Conservation (phyloP, 2,797 vertebrate species). For the Argyrosomus regius region DNA sequence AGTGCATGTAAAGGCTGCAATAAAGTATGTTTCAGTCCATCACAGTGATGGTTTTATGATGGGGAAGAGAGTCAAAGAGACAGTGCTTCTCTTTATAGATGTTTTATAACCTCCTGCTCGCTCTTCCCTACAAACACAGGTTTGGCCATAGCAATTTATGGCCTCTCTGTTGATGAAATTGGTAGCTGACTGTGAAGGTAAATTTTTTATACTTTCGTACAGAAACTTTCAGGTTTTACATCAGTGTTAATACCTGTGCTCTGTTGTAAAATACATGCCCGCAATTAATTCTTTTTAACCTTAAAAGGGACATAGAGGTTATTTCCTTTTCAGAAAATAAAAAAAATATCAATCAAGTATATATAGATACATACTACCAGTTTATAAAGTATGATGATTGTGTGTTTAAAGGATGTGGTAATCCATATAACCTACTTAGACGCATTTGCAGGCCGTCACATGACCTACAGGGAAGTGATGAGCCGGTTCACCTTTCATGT, state of each 20-base stretch:
- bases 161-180: constrained; percentile 63
- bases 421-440: constrained; percentile 67
- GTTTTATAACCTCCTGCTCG: constrained; percentile 74
- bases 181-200: constrained; percentile 72
- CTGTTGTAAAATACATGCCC: constrained; percentile 71
- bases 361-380: constrained; percentile 72
- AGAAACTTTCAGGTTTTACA: constrained; percentile 72
- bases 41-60: constrained; percentile 81
- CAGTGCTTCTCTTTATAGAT: constrained; percentile 55
- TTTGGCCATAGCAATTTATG: constrained; percentile 56
- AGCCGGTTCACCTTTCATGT: constrained; percentile 73
- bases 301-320: constrained; percentile 72
- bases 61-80: constrained; percentile 57
- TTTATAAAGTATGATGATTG: constrained; percentile 75
- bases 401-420: constrained; percentile 69
- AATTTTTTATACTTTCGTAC: constrained; percentile 84
- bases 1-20: constrained; percentile 74
- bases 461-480: constrained; percentile 56
- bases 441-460: constrained; percentile 57
- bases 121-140: constrained; percentile 74
- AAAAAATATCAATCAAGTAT: constrained; percentile 73
- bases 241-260: constrained; percentile 74
- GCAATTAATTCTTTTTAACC: constrained; percentile 59
- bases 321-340: constrained; percentile 68
- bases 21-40: constrained; percentile 77